Evolutionary conservation across 2,797 vertebrate genomes (phyloP).

Genomic region (Coregonus ussuriensis): DNA sequence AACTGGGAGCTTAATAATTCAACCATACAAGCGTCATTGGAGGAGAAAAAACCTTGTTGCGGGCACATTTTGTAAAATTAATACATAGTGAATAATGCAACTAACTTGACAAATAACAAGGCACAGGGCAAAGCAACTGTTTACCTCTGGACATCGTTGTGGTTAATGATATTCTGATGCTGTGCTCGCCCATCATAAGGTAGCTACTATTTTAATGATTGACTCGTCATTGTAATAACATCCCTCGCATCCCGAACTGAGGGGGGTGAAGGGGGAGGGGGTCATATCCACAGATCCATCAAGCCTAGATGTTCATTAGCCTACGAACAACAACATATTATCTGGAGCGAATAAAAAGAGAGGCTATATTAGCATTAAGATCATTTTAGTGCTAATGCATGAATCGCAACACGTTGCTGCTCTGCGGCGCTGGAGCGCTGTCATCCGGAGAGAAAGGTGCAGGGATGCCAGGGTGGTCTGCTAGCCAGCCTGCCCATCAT

Average conservation of each 20-base stretch:
- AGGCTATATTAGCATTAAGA: constrained; percentile 62
- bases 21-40: constrained; percentile 31
- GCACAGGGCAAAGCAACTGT: constrained; percentile 17
- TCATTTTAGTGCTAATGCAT: constrained; percentile 56
- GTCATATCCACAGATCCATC: constrained; percentile 11
- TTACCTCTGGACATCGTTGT: constrained; percentile 22
- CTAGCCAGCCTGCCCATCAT: constrained; percentile 43
- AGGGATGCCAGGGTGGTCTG: constrained; percentile 42
- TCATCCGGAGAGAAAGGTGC: constrained; percentile 50
- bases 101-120: constrained; percentile 19
- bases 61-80: constrained; percentile 42
- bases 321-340: constrained; percentile 36
- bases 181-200: constrained; percentile 10
- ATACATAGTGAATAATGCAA: constrained; percentile 48
- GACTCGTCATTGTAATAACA: constrained; percentile 21
- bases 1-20: constrained; percentile 51
- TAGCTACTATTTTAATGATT: constrained; percentile 33
- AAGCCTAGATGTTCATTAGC: constrained; percentile 46
- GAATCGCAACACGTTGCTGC: constrained; percentile 50
- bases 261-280: constrained; percentile 22
- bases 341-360: constrained; percentile 32
- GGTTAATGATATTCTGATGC: constrained; percentile 11
- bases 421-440: constrained; percentile 35
- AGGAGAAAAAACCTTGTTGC: constrained; percentile 26
- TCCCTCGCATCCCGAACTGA: constrained; percentile 27